Conservation (phyloP, 2,113 vertebrate genomes). For the Eulacestoma nigropectus region DNA sequence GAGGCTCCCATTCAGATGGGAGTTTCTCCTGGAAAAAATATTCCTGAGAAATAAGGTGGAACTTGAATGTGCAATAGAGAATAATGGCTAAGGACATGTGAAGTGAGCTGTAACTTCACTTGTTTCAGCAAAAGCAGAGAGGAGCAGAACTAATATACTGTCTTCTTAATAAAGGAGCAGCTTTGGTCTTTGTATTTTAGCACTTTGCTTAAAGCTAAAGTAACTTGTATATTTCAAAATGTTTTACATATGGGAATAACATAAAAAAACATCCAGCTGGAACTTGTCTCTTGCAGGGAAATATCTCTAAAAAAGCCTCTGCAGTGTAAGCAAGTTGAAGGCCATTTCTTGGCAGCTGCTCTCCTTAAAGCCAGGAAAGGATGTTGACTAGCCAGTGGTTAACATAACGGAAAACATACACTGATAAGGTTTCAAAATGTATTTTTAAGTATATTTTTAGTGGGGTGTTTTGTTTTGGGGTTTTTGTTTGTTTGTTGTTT, state of each 20-base stretch:
- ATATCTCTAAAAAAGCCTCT: not conserved
- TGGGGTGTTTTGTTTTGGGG: not conserved
- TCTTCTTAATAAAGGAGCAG: not conserved
- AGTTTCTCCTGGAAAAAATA: not conserved
- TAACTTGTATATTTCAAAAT: not conserved
- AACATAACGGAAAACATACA: not conserved
- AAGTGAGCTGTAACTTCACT: not conserved
- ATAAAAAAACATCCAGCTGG: not conserved
- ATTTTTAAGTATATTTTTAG: not conserved
- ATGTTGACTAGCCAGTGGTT: not conserved
- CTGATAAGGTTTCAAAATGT: not conserved
- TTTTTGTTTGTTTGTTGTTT: too few species aligned
- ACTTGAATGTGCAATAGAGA: not conserved
- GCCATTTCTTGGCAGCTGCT: not conserved
- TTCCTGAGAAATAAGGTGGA: not conserved
- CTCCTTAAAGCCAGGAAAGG: not conserved
- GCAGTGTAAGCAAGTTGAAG: not conserved
- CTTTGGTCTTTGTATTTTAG: not conserved
- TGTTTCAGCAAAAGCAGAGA: not conserved
- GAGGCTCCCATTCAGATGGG: not conserved
- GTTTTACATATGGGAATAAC: not conserved
- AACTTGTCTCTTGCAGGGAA: not conserved
- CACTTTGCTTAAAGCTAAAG: not conserved
- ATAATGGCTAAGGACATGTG: not conserved
- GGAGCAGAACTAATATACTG: not conserved